A percentile compares a stretch with the other conserved stretches of the same genome.
Conservation (phyloP, 2,797 vertebrate species). For the Megalops cyprinoides region DNA sequence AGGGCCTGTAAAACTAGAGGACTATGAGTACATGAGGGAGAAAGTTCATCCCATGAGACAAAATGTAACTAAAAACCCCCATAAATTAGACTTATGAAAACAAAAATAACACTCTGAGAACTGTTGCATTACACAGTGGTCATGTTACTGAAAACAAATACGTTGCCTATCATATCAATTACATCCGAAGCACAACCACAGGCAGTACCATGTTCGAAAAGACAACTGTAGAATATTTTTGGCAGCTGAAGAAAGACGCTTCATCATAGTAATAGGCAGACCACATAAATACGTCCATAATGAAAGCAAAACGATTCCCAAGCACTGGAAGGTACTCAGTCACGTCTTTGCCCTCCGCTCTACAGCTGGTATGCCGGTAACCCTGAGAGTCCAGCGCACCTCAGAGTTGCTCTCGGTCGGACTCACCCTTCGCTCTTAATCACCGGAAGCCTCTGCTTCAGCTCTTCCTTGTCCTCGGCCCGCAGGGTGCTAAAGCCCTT, state of each 20-base stretch:
- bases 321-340: neutral
- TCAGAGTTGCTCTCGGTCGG: too few relatives aligned
- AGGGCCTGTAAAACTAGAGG: neutral
- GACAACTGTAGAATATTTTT: too few relatives aligned
- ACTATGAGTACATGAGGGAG: neutral
- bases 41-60: neutral
- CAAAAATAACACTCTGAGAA: neutral
- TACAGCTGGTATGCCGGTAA: too few relatives aligned
- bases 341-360: neutral
- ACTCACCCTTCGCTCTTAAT: conserved; percentile 90
- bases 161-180: too few relatives aligned
- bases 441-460: conserved; percentile 87
- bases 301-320: neutral
- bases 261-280: too few relatives aligned
- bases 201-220: too few relatives aligned
- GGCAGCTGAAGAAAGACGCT: too few relatives aligned
- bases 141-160: too few relatives aligned
- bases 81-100: too few relatives aligned
- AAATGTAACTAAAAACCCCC: neutral
- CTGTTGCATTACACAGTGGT: too few relatives aligned
- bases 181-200: too few relatives aligned
- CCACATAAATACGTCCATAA: neutral
- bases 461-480: conserved; percentile 86
- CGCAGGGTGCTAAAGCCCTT: conserved; percentile 84
- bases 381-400: too few relatives aligned